Percentiles rank a stretch among this genome's conserved stretches.
These are phyloP conservation scores for Phlogophora meticulosa DNA, from an alignment of 2,888 invertebrate genomes.

Conservation along the genomic window DNA sequence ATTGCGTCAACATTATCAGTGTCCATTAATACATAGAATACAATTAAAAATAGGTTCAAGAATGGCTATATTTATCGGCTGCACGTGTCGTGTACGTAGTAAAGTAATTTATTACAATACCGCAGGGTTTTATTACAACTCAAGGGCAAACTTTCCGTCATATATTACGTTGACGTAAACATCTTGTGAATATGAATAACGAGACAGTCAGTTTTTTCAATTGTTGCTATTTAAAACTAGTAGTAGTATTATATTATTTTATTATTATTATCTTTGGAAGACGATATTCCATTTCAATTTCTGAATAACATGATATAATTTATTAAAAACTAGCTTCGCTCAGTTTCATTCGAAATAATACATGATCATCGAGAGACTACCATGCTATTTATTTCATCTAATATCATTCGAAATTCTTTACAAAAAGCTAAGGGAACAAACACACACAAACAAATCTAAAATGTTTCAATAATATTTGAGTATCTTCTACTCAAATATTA, in stretches of 20 bases:
- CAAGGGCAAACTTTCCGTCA: slow-evolving; percentile 38
- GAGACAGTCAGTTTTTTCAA: neutral
- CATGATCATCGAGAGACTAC: too few species aligned
- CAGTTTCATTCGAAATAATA: too few species aligned
- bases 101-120: slow-evolving; percentile 42
- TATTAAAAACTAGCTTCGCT: too few species aligned
- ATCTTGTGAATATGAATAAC: slow-evolving; percentile 5
- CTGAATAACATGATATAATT: too few species aligned
- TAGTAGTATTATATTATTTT: too few species aligned
- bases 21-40: slow-evolving; percentile 23
- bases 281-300: too few species aligned
- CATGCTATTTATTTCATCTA: too few species aligned
- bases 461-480: too few species aligned
- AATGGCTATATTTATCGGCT: slow-evolving; percentile 45
- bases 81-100: slow-evolving; percentile 47
- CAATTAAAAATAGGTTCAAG: slow-evolving; percentile 36
- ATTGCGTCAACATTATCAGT: slow-evolving; percentile 35
- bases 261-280: neutral
- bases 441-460: too few species aligned
- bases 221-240: slow-evolving; percentile 4
- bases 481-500: too few species aligned
- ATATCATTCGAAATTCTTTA: too few species aligned
- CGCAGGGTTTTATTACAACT: slow-evolving; percentile 29
- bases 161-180: slow-evolving; percentile 16
- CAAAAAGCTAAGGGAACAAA: too few species aligned